Conservation (phyloP, 2,888 invertebrate genomes). For the Parasteatoda lunata region DNA sequence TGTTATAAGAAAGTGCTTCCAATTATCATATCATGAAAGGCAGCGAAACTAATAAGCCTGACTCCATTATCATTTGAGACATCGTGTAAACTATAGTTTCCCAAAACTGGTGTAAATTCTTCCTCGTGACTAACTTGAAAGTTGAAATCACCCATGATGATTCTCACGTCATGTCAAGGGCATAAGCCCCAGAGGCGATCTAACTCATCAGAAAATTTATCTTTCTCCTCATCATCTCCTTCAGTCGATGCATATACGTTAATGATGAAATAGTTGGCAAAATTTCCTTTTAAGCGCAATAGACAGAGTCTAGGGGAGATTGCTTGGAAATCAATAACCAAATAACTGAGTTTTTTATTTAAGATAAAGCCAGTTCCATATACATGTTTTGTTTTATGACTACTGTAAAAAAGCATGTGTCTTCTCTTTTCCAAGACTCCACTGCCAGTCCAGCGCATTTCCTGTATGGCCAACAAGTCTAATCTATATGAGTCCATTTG, state of each 20-base stretch:
- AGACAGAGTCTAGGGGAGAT: background rate
- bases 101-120: background rate
- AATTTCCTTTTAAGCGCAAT: background rate
- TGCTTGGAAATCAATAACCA: background rate
- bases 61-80: background rate
- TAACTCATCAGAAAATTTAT: background rate
- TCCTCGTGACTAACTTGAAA: background rate
- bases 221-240: background rate
- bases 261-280: too few species aligned
- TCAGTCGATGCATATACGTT: background rate
- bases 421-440: background rate
- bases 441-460: background rate
- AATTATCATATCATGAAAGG: background rate
- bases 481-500: conserved; percentile 16
- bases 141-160: background rate
- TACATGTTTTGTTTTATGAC: background rate
- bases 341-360: background rate
- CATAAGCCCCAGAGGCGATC: background rate
- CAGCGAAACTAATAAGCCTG: background rate
- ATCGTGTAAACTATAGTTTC: background rate
- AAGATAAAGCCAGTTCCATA: background rate
- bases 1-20: background rate
- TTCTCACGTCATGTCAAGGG: background rate
- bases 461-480: conserved; percentile 9
- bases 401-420: background rate